A percentile compares a stretch with the other conserved stretches of the same genome.
phyloP scores from a whole-genome alignment of 1,140 invertebrate genomes.

The Stegodyphus mimosarum region DNA sequence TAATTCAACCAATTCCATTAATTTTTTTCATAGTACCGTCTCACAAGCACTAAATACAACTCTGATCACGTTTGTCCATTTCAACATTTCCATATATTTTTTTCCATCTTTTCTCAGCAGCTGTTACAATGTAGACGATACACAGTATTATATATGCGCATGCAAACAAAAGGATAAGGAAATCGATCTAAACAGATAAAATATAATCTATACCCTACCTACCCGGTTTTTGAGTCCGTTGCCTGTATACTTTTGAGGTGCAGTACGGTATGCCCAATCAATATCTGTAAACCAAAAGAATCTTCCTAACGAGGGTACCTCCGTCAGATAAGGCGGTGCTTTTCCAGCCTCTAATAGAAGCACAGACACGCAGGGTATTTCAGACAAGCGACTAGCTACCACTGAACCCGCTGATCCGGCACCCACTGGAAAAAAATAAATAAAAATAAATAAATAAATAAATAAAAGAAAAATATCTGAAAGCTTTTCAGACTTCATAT shows the following conservation, averaged over 20 bases:
- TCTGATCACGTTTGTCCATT: no score
- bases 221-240: not conserved
- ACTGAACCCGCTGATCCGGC: not conserved
- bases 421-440: not conserved
- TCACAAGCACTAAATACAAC: no score
- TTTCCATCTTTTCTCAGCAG: no score
- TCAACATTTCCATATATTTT: no score
- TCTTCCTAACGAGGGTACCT: not conserved
- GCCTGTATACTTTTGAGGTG: not conserved
- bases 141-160: no score
- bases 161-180: no score
- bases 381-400: slow-evolving; percentile 15
- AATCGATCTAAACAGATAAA: no score
- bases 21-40: no score
- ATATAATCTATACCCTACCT: not conserved
- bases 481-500: no score
- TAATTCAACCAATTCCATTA: no score
- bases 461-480: no score
- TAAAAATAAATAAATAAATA: not conserved
- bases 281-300: not conserved
- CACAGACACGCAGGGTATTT: not conserved
- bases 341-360: slow-evolving; percentile 11
- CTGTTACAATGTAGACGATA: no score
- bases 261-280: not conserved
- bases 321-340: not conserved